Percentiles rank a stretch among this genome's conserved stretches.
Conservation (phyloP, 2,888 invertebrate genomes). For the Tridacna crocea region DNA sequence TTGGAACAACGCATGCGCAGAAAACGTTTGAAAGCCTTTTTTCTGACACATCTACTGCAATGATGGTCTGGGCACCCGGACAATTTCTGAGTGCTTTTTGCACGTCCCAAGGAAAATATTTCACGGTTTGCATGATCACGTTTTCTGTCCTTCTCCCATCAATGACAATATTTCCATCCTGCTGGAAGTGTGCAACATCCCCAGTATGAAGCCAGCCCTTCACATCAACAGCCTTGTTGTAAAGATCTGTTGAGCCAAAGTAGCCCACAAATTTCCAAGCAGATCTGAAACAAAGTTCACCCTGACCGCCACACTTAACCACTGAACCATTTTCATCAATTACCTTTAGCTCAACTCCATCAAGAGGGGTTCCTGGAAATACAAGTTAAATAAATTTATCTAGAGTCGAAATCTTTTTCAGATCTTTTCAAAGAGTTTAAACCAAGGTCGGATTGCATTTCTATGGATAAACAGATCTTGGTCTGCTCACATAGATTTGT, state of each 20-base stretch:
- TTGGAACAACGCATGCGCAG: constrained; percentile 54
- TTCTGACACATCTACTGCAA: constrained; percentile 59
- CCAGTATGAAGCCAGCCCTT: constrained; percentile 53
- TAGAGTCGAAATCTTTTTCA: not conserved
- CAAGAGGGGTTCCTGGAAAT: constrained; percentile 39
- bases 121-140: constrained; percentile 40
- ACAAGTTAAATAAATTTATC: not conserved
- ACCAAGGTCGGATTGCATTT: not conserved
- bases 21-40: constrained; percentile 41
- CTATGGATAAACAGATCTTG: not conserved
- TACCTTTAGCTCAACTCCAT: constrained; percentile 55
- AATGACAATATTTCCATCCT: constrained; percentile 48
- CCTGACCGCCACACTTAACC: constrained; percentile 32
- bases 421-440: not conserved
- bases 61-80: constrained; percentile 33
- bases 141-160: constrained; percentile 50
- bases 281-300: constrained; percentile 46
- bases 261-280: constrained; percentile 47
- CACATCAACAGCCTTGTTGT: constrained; percentile 27
- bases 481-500: not conserved
- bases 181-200: constrained; percentile 47
- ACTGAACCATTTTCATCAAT: constrained; percentile 36
- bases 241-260: constrained; percentile 8
- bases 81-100: constrained; percentile 39
- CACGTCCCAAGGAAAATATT: constrained; percentile 51